phyloP scores from a whole-genome alignment of 1,140 invertebrate genomes.

The Macrostomum lignano region DNA sequence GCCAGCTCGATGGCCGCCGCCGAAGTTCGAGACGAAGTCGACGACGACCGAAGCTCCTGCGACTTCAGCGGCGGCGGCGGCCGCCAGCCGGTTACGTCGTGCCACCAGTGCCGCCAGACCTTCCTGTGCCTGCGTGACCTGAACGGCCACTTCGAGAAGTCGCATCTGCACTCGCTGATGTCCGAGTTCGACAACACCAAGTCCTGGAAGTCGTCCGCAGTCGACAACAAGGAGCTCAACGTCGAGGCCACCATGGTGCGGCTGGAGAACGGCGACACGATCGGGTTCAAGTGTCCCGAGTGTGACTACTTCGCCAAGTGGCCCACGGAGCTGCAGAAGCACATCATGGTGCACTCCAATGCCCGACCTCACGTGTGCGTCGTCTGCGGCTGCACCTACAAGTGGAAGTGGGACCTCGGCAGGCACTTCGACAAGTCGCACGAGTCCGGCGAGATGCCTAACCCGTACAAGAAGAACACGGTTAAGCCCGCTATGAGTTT shows the following conservation, averaged over 20 bases:
- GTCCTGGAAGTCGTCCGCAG: conserved; percentile 2
- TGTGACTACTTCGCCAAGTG: conserved; percentile 23
- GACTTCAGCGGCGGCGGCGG: conserved; percentile 3
- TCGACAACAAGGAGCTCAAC: too few species aligned
- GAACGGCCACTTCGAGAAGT: background rate
- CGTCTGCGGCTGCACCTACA: conserved; percentile 24
- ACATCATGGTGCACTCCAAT: conserved; percentile 21
- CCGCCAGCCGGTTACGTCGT: background rate
- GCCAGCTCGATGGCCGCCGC: too few species aligned
- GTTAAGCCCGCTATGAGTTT: too few species aligned
- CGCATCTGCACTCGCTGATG: background rate
- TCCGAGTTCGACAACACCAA: background rate
- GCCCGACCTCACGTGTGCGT: conserved; percentile 21
- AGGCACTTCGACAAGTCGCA: conserved; percentile 15
- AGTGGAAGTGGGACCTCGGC: conserved; percentile 26
- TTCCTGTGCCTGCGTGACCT: background rate
- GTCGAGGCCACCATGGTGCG: too few species aligned
- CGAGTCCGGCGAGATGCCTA: background rate
- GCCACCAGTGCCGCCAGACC: background rate
- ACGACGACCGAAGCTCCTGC: too few species aligned
- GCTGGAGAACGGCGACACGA: too few species aligned
- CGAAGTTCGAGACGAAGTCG: too few species aligned
- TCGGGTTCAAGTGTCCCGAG: conserved; percentile 8
- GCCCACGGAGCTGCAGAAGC: conserved; percentile 24
- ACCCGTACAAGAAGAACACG: conserved; percentile 5